Percentiles rank a stretch among this genome's conserved stretches.
These are phyloP conservation scores for Cacatua alba DNA, from an alignment of 2,113 vertebrate species.

Conservation along the genomic window DNA sequence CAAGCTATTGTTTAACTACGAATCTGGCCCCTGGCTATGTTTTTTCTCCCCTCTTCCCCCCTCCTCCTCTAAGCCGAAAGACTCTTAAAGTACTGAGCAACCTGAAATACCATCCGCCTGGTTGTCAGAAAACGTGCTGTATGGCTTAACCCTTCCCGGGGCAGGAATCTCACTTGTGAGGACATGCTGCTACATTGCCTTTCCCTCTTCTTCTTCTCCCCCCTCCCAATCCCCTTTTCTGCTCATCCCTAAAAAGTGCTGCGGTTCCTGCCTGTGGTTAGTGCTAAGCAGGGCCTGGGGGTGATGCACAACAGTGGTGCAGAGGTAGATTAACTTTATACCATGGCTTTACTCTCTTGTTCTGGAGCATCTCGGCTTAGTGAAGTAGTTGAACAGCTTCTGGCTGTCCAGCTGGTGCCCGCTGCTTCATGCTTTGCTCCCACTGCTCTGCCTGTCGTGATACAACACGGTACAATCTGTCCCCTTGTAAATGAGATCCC, in stretches of 20 bases:
- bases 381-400: background rate
- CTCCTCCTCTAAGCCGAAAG: background rate
- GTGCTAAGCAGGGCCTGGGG: background rate
- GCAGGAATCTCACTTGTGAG: background rate
- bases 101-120: constrained; percentile 48
- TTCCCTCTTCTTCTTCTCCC: too few species aligned
- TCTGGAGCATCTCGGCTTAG: background rate
- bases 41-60: background rate
- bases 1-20: constrained; percentile 62
- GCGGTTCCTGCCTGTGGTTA: background rate
- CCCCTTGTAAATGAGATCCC: background rate
- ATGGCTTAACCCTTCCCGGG: constrained; percentile 38
- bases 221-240: background rate
- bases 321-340: background rate
- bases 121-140: constrained; percentile 13
- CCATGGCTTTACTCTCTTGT: fast-evolving
- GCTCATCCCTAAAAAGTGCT: background rate
- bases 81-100: constrained; percentile 1
- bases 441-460: background rate
- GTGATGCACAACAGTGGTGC: background rate
- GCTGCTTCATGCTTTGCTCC: background rate
- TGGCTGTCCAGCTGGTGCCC: background rate
- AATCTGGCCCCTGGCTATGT: constrained; percentile 26
- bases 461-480: background rate
- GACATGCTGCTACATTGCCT: background rate